These are phyloP conservation scores for Pristionchus entomophagus DNA, from an alignment of 2,888 invertebrate genomes.

Conservation along the genomic window DNA sequence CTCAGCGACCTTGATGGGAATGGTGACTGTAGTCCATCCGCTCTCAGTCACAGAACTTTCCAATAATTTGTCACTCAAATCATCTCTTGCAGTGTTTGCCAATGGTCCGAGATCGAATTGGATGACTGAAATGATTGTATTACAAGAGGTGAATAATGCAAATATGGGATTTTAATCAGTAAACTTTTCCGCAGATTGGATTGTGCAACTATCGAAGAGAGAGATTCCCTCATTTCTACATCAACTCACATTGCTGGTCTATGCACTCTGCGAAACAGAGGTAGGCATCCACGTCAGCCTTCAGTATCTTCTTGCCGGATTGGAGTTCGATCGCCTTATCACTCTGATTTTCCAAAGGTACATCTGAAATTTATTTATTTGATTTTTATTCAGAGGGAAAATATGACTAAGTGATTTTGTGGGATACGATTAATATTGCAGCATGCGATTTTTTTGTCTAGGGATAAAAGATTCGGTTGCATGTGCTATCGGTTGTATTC, in stretches of 20 bases:
- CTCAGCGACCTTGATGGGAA: background rate
- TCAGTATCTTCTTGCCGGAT: background rate
- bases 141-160: too few species aligned
- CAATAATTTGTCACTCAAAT: background rate
- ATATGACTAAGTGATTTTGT: too few species aligned
- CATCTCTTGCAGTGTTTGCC: background rate
- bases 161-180: too few species aligned
- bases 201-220: background rate
- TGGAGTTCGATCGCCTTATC: background rate
- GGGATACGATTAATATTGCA: background rate
- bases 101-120: background rate
- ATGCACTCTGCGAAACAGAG: background rate
- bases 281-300: background rate
- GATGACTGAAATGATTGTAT: too few species aligned
- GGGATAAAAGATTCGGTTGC: too few species aligned
- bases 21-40: background rate
- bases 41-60: background rate
- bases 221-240: too few species aligned
- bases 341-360: background rate
- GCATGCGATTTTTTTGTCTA: too few species aligned
- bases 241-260: background rate
- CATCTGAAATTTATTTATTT: background rate
- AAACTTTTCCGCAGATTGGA: background rate
- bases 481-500: too few species aligned
- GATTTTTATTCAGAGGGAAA: too few species aligned